Conservation (phyloP, 2,888 invertebrate genomes). For the Anarsia innoxiella region DNA sequence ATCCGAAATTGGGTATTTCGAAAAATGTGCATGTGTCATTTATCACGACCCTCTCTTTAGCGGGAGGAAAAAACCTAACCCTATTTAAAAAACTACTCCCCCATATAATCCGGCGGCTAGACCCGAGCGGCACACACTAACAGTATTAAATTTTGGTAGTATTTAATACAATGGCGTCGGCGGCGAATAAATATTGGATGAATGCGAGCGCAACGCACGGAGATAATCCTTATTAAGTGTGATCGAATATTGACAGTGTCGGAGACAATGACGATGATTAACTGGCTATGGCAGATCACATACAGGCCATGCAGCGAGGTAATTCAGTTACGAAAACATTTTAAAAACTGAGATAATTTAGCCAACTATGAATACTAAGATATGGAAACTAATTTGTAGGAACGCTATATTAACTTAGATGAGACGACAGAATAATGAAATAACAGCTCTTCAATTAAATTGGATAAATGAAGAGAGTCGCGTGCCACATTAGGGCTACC, state of each 20-base stretch:
- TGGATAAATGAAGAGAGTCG: conserved; percentile 57
- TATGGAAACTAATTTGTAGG: too few species aligned
- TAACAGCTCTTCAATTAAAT: conserved; percentile 48
- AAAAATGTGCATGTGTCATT: conserved; percentile 77
- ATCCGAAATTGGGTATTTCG: conserved; percentile 77
- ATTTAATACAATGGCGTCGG: conserved; percentile 61
- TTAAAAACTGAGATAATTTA: too few species aligned
- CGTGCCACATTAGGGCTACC: conserved; percentile 52
- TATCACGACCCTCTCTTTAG: conserved; percentile 66
- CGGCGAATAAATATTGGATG: conserved; percentile 68
- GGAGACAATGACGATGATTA: conserved; percentile 24
- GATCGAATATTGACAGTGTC: conserved; percentile 33
- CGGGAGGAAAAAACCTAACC: conserved; percentile 64
- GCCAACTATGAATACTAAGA: too few species aligned
- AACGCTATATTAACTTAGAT: too few species aligned
- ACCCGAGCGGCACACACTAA: conserved; percentile 62
- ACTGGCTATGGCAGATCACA: too few species aligned
- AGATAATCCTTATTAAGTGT: conserved; percentile 64
- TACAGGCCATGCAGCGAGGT: too few species aligned
- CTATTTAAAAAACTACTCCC: conserved; percentile 71
- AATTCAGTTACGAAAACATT: too few species aligned
- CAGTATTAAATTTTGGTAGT: conserved; percentile 70
- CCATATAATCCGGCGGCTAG: conserved; percentile 59
- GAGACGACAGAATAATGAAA: conserved; percentile 43
- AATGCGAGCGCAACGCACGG: conserved; percentile 38